phyloP scores from a whole-genome alignment of 2,888 invertebrate species.

The Xestia xanthographa region DNA sequence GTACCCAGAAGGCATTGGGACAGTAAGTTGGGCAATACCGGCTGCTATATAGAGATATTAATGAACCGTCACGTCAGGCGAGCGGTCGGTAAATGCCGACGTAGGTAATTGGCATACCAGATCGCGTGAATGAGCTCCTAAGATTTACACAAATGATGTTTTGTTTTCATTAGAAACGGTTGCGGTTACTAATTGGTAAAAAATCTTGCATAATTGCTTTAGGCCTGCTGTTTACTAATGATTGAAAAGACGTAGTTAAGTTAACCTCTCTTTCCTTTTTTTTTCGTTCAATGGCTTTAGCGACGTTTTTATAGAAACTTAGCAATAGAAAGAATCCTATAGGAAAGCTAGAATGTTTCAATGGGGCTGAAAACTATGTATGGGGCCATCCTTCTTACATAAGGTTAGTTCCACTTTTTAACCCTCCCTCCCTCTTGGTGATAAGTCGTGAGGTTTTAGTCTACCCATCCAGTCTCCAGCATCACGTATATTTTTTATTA shows the following conservation, averaged over 20 bases:
- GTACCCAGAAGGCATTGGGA: not conserved
- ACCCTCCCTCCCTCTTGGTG: not conserved
- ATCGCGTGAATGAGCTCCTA: slow-evolving; percentile 47
- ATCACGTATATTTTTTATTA: too few species aligned
- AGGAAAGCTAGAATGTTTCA: not conserved
- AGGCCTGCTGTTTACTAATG: slow-evolving; percentile 7
- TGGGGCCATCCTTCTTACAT: not conserved
- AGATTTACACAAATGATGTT: slow-evolving; percentile 48
- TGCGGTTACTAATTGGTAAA: slow-evolving; percentile 27
- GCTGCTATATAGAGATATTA: slow-evolving; percentile 27
- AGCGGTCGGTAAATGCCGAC: slow-evolving; percentile 12
- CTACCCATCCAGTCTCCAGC: not conserved
- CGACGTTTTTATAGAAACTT: slow-evolving; percentile 1
- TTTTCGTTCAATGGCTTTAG: not conserved
- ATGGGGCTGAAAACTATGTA: too few species aligned
- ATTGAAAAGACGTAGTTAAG: not conserved
- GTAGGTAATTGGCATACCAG: slow-evolving; percentile 33
- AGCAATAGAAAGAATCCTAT: not conserved
- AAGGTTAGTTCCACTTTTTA: not conserved
- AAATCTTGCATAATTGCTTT: slow-evolving; percentile 20
- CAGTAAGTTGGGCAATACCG: slow-evolving; percentile 28
- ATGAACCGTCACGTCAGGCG: slow-evolving; percentile 29
- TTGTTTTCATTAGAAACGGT: slow-evolving; percentile 38
- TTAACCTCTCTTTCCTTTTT: not conserved
- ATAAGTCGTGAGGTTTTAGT: not conserved